Evolutionary conservation across 2,797 vertebrate genomes (phyloP).

Genomic region (Rhodeus uyekii): DNA sequence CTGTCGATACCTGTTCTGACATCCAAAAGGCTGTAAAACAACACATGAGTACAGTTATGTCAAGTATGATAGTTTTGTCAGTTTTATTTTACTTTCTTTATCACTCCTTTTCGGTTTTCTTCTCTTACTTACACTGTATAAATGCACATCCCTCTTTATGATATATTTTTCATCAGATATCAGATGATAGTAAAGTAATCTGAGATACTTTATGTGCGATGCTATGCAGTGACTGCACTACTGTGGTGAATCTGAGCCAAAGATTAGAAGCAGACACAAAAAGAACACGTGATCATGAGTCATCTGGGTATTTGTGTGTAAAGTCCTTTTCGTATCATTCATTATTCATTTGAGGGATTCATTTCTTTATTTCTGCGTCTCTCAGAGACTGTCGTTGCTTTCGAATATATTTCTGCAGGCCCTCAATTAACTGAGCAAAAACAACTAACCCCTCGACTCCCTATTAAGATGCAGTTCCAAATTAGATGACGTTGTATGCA

Average conservation of each 20-base stretch:
- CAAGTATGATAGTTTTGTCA: background rate
- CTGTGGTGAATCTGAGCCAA: background rate
- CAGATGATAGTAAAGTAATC: conserved; percentile 37
- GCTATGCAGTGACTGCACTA: background rate
- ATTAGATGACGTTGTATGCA: conserved; percentile 36
- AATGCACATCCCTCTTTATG: background rate
- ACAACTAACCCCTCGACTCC: conserved; percentile 59
- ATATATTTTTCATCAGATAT: background rate
- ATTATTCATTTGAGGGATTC: conserved; percentile 68
- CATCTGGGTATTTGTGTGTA: conserved; percentile 49
- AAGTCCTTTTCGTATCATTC: conserved; percentile 45
- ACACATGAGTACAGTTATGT: background rate
- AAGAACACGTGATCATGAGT: conserved; percentile 57
- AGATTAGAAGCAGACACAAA: conserved; percentile 43
- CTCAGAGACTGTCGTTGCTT: conserved; percentile 56
- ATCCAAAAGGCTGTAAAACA: conserved; percentile 1
- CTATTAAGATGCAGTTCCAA: conserved; percentile 68
- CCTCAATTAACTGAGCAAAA: conserved; percentile 62
- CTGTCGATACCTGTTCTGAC: background rate
- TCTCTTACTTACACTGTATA: background rate
- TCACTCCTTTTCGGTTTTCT: background rate
- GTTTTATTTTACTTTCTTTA: background rate
- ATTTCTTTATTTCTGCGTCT: conserved; percentile 65
- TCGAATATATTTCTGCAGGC: conserved; percentile 61
- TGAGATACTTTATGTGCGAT: conserved; percentile 23